Evolutionary conservation across 92 coral and sea anemone species (phyloP).

Genomic region (Porites rus): DNA sequence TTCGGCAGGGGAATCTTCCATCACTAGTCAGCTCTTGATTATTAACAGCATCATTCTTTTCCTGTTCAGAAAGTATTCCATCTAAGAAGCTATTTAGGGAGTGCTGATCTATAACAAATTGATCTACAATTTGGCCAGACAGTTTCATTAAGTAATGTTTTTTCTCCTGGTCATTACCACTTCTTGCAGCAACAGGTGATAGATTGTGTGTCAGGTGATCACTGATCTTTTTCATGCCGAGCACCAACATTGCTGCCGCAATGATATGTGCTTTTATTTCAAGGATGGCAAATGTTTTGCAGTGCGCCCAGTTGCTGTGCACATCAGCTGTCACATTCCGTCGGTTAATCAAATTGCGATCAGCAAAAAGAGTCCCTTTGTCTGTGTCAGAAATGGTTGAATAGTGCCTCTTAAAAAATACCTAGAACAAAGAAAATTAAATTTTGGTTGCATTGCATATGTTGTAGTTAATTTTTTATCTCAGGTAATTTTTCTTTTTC

Average conservation of each 20-base stretch:
- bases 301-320: constrained; percentile 57
- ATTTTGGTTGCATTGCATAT: too few relatives aligned
- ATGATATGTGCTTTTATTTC: constrained; percentile 63
- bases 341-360: constrained; percentile 68
- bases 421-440: constrained; percentile 5
- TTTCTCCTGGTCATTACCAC: constrained; percentile 54
- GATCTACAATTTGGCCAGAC: constrained; percentile 51
- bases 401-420: constrained; percentile 62
- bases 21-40: constrained; percentile 55
- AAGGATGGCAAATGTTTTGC: constrained; percentile 59
- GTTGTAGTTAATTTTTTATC: too few relatives aligned
- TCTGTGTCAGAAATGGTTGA: constrained; percentile 61
- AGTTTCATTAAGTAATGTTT: constrained; percentile 48
- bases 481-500: too few relatives aligned
- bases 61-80: constrained; percentile 10
- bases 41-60: background rate
- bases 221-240: constrained; percentile 46
- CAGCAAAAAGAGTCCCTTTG: constrained; percentile 63
- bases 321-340: constrained; percentile 63
- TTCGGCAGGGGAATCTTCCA: constrained; percentile 76
- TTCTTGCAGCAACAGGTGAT: constrained; percentile 27
- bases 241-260: constrained; percentile 56
- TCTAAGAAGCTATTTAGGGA: constrained; percentile 38
- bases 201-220: constrained; percentile 41
- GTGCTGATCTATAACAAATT: constrained; percentile 51